Conservation (phyloP, 2,888 invertebrate species). For the Nipponacmea schrenckii region DNA sequence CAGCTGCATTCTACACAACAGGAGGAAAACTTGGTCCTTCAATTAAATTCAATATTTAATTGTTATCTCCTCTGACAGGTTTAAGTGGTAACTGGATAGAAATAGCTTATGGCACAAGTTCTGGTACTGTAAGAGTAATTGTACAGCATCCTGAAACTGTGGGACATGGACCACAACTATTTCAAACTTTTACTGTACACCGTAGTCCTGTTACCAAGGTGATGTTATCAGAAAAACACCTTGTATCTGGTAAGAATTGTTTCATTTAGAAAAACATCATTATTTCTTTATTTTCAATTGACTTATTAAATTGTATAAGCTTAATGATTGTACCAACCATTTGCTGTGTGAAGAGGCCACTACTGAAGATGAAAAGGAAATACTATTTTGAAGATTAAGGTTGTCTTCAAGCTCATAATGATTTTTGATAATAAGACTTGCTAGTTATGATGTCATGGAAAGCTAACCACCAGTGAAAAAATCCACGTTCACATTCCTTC, state of each 20-base stretch:
- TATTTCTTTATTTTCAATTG: not conserved
- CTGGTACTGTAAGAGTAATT: slow-evolving; percentile 93
- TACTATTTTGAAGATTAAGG: too few species aligned
- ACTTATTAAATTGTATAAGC: not conserved
- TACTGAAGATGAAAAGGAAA: too few species aligned
- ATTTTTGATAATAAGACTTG: too few species aligned
- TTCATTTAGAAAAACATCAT: not conserved
- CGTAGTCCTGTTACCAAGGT: slow-evolving; percentile 94
- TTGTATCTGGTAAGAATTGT: slow-evolving; percentile 79
- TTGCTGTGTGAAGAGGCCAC: too few species aligned
- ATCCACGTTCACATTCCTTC: too few species aligned
- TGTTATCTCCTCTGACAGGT: slow-evolving; percentile 72
- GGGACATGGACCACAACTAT: slow-evolving; percentile 96
- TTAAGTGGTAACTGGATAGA: slow-evolving; percentile 99
- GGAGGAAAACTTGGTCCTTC: too few species aligned
- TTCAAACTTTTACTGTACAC: slow-evolving; percentile 97
- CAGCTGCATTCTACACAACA: too few species aligned
- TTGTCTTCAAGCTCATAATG: too few species aligned
- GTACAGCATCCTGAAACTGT: slow-evolving; percentile 99
- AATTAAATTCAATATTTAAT: not conserved
- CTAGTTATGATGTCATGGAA: too few species aligned
- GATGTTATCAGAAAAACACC: slow-evolving; percentile 89
- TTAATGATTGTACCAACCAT: too few species aligned
- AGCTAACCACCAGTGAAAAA: too few species aligned
- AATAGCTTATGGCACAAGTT: slow-evolving; percentile 97